Base-by-base conservation (phyloP, 1,140 invertebrate species). In the Eupeodes corollae region DNA sequence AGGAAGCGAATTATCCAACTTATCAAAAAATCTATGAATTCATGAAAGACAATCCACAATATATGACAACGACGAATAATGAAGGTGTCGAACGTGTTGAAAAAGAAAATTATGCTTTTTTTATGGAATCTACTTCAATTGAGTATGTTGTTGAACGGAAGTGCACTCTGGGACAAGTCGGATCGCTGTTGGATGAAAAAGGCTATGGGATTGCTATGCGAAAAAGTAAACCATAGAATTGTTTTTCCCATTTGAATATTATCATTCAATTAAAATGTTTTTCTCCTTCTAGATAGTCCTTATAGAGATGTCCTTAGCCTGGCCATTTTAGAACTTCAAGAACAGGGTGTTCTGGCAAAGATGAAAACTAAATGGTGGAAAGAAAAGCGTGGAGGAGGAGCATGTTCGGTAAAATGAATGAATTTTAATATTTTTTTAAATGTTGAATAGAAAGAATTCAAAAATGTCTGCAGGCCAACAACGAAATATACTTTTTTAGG, bases 291-390 rank as follows among this genome's bases (percentile, higher is more conserved):
- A 91, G 88, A 84, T 61, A 88, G 83, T 32, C 77, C 76, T 0
- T 84, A 86, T 57, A 75, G 88, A 49, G 79, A 82, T 51, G 71
- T 74, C 2, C 65, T 94, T 5, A 88, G 86, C 50, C 75, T 77
- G 41, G 86, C 84, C 5, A 78, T 93, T 30, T 66, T 93, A 15
- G 78, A 82, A 54, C 63, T 94, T 2, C 88, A 91, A 70, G 88
- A 93, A 68, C 79, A 77, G 21, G 88, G 86, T 0, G 64, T 76
- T 21, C 65, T 94, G 1, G 75, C 79, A n/a, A 71, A 79, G 26
- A 66, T 93, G 39, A 88, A 91, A 62, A 82, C 77, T 13, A 89
- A 87, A 68, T 94, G 89, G 91, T 93, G 89, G 89, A 79, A 83
- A 62, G 76, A 84, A 61, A 82, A 84, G 60, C 63, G 79, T 31